Percentiles rank a stretch among this genome's conserved stretches.
Conservation (phyloP, 1,140 invertebrate genomes). For the Meloidogyne exigua region DNA sequence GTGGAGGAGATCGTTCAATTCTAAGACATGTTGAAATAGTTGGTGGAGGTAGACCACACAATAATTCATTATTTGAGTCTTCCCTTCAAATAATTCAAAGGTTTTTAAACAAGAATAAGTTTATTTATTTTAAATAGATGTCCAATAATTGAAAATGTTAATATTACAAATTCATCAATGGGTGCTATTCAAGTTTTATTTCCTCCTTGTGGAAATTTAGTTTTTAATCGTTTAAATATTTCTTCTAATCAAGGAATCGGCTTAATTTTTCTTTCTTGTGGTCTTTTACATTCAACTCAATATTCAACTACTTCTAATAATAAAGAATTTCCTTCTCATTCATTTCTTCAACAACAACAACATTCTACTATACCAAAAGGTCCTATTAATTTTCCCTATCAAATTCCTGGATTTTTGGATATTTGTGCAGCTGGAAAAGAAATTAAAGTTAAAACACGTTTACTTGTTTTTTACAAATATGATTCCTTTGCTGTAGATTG, state of each 20-base stretch:
- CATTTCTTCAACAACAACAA: background rate
- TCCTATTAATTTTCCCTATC: constrained; percentile 82
- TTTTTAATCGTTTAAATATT: constrained; percentile 69
- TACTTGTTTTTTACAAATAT: constrained; percentile 94
- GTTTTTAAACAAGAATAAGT: background rate
- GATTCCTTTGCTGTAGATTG: constrained; percentile 92
- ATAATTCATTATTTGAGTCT: constrained; percentile 77
- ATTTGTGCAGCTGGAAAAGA: constrained; percentile 81
- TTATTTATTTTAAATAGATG: constrained; percentile 66
- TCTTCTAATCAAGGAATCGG: constrained; percentile 83
- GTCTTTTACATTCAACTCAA: background rate
- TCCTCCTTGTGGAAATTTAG: constrained; percentile 58
- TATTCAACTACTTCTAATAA: constrained; percentile 11
- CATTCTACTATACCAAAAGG: constrained; percentile 70
- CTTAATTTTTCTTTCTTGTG: constrained; percentile 80
- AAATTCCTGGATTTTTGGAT: constrained; percentile 89
- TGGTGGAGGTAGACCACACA: constrained; percentile 92
- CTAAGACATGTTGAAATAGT: constrained; percentile 81
- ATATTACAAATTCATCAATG: constrained; percentile 79
- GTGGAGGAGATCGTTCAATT: constrained; percentile 68
- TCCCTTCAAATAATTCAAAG: constrained; percentile 73
- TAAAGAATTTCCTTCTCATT: background rate
- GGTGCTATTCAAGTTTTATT: constrained; percentile 82
- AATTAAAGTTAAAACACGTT: constrained; percentile 74
- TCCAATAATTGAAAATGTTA: constrained; percentile 78